Conservation (phyloP, 2,797 vertebrate species). For the Semotilus atromaculatus region DNA sequence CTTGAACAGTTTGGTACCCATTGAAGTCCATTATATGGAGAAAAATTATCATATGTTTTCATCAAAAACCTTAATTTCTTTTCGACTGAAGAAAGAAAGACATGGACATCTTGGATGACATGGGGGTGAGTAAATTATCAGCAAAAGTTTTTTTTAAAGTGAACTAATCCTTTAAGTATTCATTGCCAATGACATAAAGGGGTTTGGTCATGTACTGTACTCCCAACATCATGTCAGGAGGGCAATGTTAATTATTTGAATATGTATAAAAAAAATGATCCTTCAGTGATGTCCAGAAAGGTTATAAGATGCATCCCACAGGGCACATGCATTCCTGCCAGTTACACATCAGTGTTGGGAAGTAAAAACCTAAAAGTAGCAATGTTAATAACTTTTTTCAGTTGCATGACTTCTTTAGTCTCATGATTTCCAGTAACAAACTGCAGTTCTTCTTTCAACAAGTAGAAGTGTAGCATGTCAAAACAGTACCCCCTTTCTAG, state of each 20-base stretch:
- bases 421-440: background rate
- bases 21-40: too few relatives aligned
- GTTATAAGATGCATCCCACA: background rate
- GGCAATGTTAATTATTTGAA: background rate
- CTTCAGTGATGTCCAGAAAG: background rate
- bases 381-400: too few relatives aligned
- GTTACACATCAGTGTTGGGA: background rate
- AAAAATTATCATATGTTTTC: too few relatives aligned
- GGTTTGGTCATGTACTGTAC: background rate
- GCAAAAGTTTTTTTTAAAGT: too few relatives aligned
- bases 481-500: background rate
- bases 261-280: background rate
- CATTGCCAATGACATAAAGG: background rate
- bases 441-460: background rate
- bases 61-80: too few relatives aligned
- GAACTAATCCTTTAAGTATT: too few relatives aligned
- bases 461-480: background rate
- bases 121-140: too few relatives aligned
- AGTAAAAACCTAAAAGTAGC: background rate
- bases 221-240: background rate
- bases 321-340: background rate
- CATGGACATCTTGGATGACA: too few relatives aligned
- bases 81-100: too few relatives aligned
- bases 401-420: background rate
- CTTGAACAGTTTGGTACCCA: too few relatives aligned